A percentile compares a stretch with the other conserved stretches of the same genome.
phyloP scores from a whole-genome alignment of 2,888 invertebrate genomes.

The Pardosa pseudoannulata region DNA sequence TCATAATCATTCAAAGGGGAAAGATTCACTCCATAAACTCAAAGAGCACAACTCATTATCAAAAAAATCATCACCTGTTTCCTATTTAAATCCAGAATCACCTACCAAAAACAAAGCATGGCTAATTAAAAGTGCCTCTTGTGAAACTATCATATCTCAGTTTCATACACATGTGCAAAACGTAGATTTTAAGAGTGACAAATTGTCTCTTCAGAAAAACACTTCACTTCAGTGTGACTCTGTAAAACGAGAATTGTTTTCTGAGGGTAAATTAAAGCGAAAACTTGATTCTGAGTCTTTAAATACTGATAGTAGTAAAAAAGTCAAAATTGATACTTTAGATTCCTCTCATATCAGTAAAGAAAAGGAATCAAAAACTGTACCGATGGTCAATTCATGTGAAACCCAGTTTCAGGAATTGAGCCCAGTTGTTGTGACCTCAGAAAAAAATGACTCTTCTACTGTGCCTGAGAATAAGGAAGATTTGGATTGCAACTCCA shows the following conservation, averaged over 20 bases:
- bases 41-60: slow-evolving; percentile 50
- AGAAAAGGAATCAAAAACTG: not conserved
- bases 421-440: not conserved
- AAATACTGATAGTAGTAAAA: not conserved
- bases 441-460: not conserved
- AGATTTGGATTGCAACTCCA: not conserved
- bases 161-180: slow-evolving; percentile 15
- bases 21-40: slow-evolving; percentile 29
- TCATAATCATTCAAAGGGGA: slow-evolving; percentile 41
- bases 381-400: no score
- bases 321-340: not conserved
- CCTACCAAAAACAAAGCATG: slow-evolving; percentile 32
- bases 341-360: not conserved
- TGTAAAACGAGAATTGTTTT: no score
- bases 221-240: not conserved
- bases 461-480: not conserved
- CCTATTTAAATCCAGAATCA: slow-evolving; percentile 23
- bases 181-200: not conserved
- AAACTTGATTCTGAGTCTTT: no score
- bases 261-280: not conserved
- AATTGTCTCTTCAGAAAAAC: no score
- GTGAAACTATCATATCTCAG: slow-evolving; percentile 4
- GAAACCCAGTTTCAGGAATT: not conserved
- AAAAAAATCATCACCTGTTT: slow-evolving; percentile 33
- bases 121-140: slow-evolving; percentile 61